Conservation (phyloP, 2,888 invertebrate species). For the Nesidiocoris tenuis region DNA sequence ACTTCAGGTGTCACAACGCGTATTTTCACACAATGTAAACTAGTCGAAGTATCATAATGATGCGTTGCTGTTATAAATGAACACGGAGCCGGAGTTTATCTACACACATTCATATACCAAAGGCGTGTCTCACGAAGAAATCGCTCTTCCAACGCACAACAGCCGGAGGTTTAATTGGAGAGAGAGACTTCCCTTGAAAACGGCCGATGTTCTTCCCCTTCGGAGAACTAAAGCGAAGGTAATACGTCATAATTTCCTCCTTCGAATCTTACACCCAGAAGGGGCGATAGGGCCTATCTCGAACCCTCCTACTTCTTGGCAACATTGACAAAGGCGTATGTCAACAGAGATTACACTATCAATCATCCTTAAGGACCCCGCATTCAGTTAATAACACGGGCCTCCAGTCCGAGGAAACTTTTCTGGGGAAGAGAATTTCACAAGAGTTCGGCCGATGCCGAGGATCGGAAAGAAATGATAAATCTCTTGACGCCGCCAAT, state of each 20-base stretch:
- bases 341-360: constrained; percentile 47
- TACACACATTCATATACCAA: not conserved
- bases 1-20: not conserved
- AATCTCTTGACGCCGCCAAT: too few species aligned
- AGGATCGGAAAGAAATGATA: too few species aligned
- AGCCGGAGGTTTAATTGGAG: constrained; percentile 44
- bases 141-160: not conserved
- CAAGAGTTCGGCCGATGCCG: too few species aligned
- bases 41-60: not conserved
- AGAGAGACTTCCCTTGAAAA: constrained; percentile 2
- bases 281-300: constrained; percentile 30
- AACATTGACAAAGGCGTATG: constrained; percentile 47
- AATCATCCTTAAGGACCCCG: constrained; percentile 43
- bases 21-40: not conserved
- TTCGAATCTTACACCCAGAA: constrained; percentile 20
- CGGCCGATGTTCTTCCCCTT: not conserved
- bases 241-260: constrained; percentile 47
- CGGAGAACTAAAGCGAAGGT: constrained; percentile 37
- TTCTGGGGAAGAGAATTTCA: not conserved
- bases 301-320: constrained; percentile 12
- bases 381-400: constrained; percentile 38
- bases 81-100: not conserved
- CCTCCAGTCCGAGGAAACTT: constrained; percentile 4
- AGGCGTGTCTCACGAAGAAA: not conserved
- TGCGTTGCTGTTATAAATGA: not conserved